Percentiles rank a stretch among this genome's conserved stretches.
Conservation (phyloP, 2,797 vertebrate genomes). For the Allobates femoralis region DNA sequence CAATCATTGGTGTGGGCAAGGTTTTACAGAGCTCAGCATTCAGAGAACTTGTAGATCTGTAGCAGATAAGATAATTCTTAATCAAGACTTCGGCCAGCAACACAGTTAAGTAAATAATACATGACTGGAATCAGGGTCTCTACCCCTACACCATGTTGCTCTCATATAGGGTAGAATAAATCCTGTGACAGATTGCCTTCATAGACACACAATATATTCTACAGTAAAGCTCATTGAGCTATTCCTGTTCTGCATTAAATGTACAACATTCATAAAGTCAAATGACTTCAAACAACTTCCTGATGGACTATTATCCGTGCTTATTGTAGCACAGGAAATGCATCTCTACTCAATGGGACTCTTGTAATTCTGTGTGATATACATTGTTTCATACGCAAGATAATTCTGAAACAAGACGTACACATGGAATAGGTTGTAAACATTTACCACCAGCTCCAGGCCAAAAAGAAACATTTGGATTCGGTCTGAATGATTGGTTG, state of each 20-base stretch:
- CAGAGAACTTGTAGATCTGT: too few relatives aligned
- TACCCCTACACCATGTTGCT: too few relatives aligned
- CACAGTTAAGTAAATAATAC: too few relatives aligned
- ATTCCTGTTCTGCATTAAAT: conserved; percentile 12
- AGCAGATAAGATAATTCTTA: too few relatives aligned
- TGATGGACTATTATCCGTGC: conserved; percentile 1
- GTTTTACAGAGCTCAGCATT: too few relatives aligned
- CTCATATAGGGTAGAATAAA: too few relatives aligned
- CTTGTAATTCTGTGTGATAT: neutral
- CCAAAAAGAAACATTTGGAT: conserved; percentile 32
- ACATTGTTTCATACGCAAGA: neutral
- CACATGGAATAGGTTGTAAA: conserved; percentile 18
- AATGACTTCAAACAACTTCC: conserved; percentile 3
- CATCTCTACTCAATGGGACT: neutral
- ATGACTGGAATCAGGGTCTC: too few relatives aligned
- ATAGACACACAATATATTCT: neutral
- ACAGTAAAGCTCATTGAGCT: neutral
- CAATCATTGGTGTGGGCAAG: too few relatives aligned
- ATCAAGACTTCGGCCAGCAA: too few relatives aligned
- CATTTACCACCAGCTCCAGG: neutral
- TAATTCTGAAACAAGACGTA: neutral
- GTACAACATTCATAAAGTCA: conserved; percentile 12
- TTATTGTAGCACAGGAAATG: neutral
- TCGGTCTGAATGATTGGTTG: neutral
- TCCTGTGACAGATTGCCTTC: too few relatives aligned